These are phyloP conservation scores for Pollicipes pollicipes DNA, from an alignment of 1,140 invertebrate genomes.

Conservation along the genomic window DNA sequence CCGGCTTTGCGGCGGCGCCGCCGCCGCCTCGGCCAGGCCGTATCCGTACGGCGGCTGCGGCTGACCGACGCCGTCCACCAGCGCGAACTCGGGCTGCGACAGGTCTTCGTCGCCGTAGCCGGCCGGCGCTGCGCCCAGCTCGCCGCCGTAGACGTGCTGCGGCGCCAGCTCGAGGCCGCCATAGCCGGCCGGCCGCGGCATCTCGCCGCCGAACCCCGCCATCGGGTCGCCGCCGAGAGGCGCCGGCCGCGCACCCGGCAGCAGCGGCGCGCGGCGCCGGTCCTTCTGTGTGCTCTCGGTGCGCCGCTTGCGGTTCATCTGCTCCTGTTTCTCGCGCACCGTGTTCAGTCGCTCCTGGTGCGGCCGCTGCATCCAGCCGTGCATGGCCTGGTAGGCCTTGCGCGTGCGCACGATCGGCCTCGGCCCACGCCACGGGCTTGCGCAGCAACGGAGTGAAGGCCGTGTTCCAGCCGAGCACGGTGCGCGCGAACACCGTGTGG, in stretches of 20 bases:
- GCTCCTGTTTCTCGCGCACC: neutral
- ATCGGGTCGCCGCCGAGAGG: neutral
- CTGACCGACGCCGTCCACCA: too few species aligned
- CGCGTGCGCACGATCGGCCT: neutral
- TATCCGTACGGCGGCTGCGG: too few species aligned
- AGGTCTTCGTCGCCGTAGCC: too few species aligned
- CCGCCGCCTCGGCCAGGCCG: too few species aligned
- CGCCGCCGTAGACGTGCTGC: neutral
- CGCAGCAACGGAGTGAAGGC: slow-evolving; percentile 1
- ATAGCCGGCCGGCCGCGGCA: neutral
- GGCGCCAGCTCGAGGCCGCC: neutral
- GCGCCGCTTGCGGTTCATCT: slow-evolving; percentile 1
- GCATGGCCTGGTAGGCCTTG: neutral
- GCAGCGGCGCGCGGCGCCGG: neutral
- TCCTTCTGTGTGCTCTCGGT: neutral
- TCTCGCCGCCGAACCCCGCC: neutral
- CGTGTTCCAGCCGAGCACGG: neutral
- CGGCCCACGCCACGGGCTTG: neutral
- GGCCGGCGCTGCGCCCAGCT: too few species aligned
- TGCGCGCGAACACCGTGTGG: slow-evolving; percentile 5
- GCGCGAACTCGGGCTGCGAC: too few species aligned
- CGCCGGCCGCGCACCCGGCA: neutral
- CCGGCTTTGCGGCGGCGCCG: too few species aligned
- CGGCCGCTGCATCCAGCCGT: neutral
- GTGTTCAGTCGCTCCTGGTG: neutral